These are phyloP conservation scores for Bugula neritina DNA, from an alignment of 2,888 invertebrate genomes.

Conservation along the genomic window DNA sequence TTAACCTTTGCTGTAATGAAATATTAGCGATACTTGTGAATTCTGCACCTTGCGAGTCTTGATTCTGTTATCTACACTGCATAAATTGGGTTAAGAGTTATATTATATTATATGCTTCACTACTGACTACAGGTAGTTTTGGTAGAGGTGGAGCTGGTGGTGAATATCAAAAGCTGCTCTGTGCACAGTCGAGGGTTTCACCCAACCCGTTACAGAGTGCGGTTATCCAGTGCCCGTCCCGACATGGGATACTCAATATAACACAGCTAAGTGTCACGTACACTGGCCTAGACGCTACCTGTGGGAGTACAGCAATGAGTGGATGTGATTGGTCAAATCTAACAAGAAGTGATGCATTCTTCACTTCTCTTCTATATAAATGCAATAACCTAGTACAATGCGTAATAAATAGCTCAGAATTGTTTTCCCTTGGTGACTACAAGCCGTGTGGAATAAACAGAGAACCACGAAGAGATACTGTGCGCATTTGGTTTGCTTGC, in stretches of 20 bases:
- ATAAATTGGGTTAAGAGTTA: too few relatives aligned
- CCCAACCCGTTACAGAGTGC: background rate
- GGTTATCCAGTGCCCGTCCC: background rate
- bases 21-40: too few relatives aligned
- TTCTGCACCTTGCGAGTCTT: too few relatives aligned
- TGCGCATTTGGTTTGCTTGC: background rate
- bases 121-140: too few relatives aligned
- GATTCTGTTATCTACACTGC: too few relatives aligned
- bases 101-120: too few relatives aligned
- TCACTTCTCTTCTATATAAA: background rate
- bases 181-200: background rate
- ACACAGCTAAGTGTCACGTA: background rate
- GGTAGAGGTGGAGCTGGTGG: background rate
- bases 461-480: background rate
- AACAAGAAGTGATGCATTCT: background rate
- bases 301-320: background rate
- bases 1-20: too few relatives aligned
- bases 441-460: background rate
- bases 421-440: background rate
- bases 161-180: background rate
- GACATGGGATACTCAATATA: background rate
- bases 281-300: background rate
- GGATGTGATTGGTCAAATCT: background rate
- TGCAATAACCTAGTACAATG: background rate
- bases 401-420: background rate